phyloP scores from a whole-genome alignment of 2,888 invertebrate species.

The Iselma pallidipennis region DNA sequence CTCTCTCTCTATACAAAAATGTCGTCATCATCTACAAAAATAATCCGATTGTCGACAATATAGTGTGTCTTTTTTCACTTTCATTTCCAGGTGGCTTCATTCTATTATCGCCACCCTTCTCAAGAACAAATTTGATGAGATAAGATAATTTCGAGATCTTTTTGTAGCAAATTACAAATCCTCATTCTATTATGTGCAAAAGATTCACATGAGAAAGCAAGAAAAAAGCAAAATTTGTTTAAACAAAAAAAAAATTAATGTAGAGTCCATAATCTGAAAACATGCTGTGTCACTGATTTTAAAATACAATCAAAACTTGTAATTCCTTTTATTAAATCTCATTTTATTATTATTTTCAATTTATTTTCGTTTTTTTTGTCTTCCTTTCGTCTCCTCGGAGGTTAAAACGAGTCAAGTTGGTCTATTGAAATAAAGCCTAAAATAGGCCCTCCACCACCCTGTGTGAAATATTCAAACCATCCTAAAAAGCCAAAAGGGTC shows the following conservation, averaged over 20 bases:
- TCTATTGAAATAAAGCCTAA: background rate
- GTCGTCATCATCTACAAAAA: background rate
- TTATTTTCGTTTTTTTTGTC: no score
- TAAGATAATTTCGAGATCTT: background rate
- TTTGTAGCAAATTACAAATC: no score
- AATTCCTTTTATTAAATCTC: background rate
- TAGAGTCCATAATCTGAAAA: background rate
- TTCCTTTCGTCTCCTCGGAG: background rate
- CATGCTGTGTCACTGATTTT: background rate
- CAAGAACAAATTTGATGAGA: background rate
- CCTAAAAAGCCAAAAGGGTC: slow-evolving; percentile 23
- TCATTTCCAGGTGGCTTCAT: background rate
- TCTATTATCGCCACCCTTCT: background rate
- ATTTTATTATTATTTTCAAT: background rate
- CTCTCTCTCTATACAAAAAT: background rate
- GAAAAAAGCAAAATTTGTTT: no score
- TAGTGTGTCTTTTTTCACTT: background rate
- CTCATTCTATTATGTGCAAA: no score
- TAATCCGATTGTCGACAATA: background rate
- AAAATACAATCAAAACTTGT: background rate
- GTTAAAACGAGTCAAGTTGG: background rate
- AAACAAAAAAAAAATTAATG: no score
- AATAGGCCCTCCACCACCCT: background rate
- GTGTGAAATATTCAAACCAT: slow-evolving; percentile 19
- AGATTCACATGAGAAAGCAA: no score